Base-by-base conservation (phyloP, 2,113 vertebrate species). In the Hiodon tergisus region DNA sequence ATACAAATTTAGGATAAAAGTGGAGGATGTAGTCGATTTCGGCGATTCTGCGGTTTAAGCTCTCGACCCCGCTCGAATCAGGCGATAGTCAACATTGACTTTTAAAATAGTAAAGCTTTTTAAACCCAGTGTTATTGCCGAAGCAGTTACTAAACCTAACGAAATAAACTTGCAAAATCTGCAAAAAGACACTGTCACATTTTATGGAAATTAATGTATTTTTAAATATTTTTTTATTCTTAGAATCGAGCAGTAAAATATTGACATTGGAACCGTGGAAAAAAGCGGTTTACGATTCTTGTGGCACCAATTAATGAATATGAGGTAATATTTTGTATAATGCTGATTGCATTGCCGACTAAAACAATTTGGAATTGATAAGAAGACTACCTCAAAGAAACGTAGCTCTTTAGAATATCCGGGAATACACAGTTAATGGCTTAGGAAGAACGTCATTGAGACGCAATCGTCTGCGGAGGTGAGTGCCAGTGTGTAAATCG, bases 1-100 rank as follows among this genome's bases (percentile, higher is more conserved):
- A 73, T 79, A 74, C 80, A 82, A 76, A 86, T 86, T 85, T 87
- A 85, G 83, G 85, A 88, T 90, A 90, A 89, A 88, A 89, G 80
- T 78, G 83, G 82, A 86, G 81, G 80, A 83, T 80, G 85, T 46
- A 13, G 16, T 72, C 51, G 51, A 61, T 66, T 69, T 60, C 78
- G 13, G 80, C 75, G 50, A 77, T 63, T 52, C 16, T 63, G 82
- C 73, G 16, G 63, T n/a, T 70, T 74, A 17, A 51, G 53, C 46
- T 14, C n/a, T 3, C 6, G 17, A 3, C 74, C 17, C 77, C 73
- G 63, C 16, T 52, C 77, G 70, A 62, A 47, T 68, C 65, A 75
- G 62, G 77, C 66, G 10, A 4, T 9, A 6, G 48, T 16, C 50
- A 16, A 68, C 6, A 78, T 10, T 51, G 8, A 48, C 53, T 3